phyloP scores from a whole-genome alignment of 2,113 vertebrate species.

The Elachura formosa region DNA sequence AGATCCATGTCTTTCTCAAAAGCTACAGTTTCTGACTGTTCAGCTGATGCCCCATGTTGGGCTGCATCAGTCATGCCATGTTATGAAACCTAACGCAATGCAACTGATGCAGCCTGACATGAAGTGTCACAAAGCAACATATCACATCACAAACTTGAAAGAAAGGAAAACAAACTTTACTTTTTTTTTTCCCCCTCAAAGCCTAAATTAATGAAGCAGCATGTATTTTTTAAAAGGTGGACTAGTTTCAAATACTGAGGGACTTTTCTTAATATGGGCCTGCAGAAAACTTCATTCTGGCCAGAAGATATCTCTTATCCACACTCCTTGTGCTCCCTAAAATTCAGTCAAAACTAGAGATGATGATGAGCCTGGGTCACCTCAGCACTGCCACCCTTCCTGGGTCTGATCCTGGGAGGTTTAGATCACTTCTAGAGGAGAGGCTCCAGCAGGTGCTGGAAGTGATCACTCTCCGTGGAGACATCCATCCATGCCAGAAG shows the following conservation, averaged over 20 bases:
- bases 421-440: neutral
- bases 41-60: constrained; percentile 34
- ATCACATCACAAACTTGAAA: constrained; percentile 61
- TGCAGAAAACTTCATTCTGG: neutral
- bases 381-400: neutral
- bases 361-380: neutral
- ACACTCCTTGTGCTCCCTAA: neutral
- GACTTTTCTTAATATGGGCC: neutral
- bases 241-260: neutral
- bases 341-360: neutral
- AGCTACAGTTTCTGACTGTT: constrained; percentile 9
- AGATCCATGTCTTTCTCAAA: constrained; percentile 5
- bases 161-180: constrained; percentile 36
- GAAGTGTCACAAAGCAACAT: constrained; percentile 62
- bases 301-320: neutral
- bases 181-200: neutral
- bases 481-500: neutral
- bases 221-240: constrained; percentile 28
- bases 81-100: constrained; percentile 48
- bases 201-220: constrained; percentile 40
- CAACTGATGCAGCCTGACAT: constrained; percentile 64
- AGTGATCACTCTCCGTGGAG: neutral
- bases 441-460: neutral
- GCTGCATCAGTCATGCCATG: constrained; percentile 57
- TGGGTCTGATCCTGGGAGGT: neutral